Evolutionary conservation across 2,888 invertebrate species (phyloP).

Genomic region (Aethes cnicana): DNA sequence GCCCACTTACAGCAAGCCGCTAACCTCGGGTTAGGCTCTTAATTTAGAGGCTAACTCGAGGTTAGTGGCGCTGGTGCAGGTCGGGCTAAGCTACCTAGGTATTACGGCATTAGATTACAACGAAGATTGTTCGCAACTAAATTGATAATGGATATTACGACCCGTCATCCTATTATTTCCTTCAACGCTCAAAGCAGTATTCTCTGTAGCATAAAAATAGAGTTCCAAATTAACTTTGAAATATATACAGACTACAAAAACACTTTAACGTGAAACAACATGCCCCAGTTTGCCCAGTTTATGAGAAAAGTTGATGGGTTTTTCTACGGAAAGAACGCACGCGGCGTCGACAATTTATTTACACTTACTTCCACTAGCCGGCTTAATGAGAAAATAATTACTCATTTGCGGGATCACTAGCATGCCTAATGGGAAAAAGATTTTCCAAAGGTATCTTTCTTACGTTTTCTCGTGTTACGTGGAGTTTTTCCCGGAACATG

Average conservation of each 20-base stretch:
- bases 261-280: slow-evolving; percentile 24
- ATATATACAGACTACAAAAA: slow-evolving; percentile 10
- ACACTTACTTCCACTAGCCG: slow-evolving; percentile 40
- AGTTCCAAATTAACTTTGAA: slow-evolving; percentile 1
- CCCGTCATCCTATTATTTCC: no score
- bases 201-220: background rate
- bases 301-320: slow-evolving; percentile 27
- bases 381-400: slow-evolving; percentile 60
- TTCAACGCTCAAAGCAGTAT: no score
- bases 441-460: slow-evolving; percentile 37
- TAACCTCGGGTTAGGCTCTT: no score
- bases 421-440: slow-evolving; percentile 54
- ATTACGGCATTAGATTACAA: no score
- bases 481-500: background rate
- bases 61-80: no score
- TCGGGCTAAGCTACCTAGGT: no score
- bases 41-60: no score
- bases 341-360: slow-evolving; percentile 49
- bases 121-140: no score
- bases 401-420: slow-evolving; percentile 53
- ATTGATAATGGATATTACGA: no score
- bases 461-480: slow-evolving; percentile 21
- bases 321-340: slow-evolving; percentile 23
- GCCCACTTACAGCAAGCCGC: no score
- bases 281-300: slow-evolving; percentile 10